phyloP scores from a whole-genome alignment of 2,888 invertebrate genomes.

The Callimorpha dominula region DNA sequence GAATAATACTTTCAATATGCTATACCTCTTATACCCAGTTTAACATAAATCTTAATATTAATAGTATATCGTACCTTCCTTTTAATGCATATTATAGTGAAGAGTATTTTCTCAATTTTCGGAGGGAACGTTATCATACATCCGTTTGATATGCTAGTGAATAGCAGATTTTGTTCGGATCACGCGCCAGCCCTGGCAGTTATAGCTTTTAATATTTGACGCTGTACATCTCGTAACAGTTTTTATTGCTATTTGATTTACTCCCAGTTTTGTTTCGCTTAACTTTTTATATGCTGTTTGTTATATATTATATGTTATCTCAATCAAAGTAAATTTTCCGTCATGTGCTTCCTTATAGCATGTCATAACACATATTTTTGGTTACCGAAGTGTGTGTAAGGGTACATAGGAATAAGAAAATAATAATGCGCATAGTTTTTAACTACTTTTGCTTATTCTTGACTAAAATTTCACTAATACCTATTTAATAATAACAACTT shows the following conservation, averaged over 20 bases:
- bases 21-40: neutral
- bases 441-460: too few species aligned
- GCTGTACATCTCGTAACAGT: conserved; percentile 31
- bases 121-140: neutral
- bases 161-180: conserved; percentile 25
- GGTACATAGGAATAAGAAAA: neutral
- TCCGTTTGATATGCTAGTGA: conserved; percentile 24
- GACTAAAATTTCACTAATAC: too few species aligned
- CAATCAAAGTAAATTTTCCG: neutral
- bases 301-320: neutral
- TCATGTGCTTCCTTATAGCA: neutral
- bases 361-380: neutral
- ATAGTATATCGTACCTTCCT: conserved; percentile 1
- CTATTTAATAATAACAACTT: too few species aligned
- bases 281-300: conserved; percentile 4
- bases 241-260: conserved; percentile 38
- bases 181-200: conserved; percentile 27
- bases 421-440: too few species aligned
- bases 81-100: conserved; percentile 32
- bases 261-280: conserved; percentile 3
- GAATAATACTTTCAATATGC: neutral
- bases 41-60: neutral
- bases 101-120: conserved; percentile 2
- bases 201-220: conserved; percentile 45
- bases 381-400: neutral